Base-by-base conservation (phyloP, 1,140 invertebrate species). In the Tenebrio molitor region DNA sequence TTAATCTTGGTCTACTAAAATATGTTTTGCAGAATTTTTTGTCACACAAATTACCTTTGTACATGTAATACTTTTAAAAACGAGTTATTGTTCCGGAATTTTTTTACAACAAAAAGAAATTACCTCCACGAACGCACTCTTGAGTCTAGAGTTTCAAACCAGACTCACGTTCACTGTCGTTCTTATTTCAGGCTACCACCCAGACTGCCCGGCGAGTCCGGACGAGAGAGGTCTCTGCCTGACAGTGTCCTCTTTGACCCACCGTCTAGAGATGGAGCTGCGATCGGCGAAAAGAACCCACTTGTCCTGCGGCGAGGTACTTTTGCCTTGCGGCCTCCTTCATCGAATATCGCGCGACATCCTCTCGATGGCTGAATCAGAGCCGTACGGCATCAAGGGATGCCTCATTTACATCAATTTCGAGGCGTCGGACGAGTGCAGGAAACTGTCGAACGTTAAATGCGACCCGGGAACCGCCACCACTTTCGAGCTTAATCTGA, bases 401-500 rank as follows among this genome's bases (percentile, higher is more conserved):
- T 92, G 91, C 75, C 91, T 90, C 0, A 84, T 94, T 12, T 92
- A 91, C 79, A 88, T 94, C 12, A 89, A 91, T 78, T 92, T 93
- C 71, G 90, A 92, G 79, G 90, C 88, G 78, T 86, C 87, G 1
- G 86, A 87, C 73, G 85, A 86, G 63, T 87, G 88, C 74, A 83
- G 87, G 76, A 84, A 86, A 79, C 84, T 93, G 62, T 86, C 86
- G 70, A 74, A 89, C 65, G 88, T 95, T 82, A 92, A 92, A 81
- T 92, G 92, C 78, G 93, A 96, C 84, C 90, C 91, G 25, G 89
- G 89, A 78, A 92, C 92, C 5, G 90, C 95, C 36, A 91, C 93
- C 19, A 96, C 94, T 12, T 95, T 95, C 80, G 93, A 95, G 84
- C 85, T 95, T 72, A 92, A 91, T 83, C 85, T 95, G 34, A 94